Base-by-base conservation (phyloP, 2,888 invertebrate species). In the Deladenus siricidicola region DNA sequence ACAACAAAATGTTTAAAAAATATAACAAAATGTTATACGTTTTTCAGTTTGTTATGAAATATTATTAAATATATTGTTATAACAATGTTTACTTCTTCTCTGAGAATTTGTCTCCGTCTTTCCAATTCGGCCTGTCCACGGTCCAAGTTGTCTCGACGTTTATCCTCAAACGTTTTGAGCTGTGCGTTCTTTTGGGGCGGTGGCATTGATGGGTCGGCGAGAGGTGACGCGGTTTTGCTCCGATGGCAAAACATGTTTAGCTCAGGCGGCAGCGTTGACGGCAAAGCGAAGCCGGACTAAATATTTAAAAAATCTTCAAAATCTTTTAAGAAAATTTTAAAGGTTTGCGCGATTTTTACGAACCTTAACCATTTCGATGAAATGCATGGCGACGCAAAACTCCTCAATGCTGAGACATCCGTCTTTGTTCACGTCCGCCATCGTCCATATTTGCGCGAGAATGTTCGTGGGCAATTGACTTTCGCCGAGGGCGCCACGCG, bases 71-170 rank as follows among this genome's bases (percentile, higher is more conserved):
- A n/a, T n/a, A n/a, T 34, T 34, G 39, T 34, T 34, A 34, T 34
- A 34, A 34, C 39, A 6, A 34, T 34, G 39, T 34, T 34, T 34
- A 34, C 64, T 88, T 85, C 79, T 90, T 93, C 92, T 56, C 89
- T 84, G n/a, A 96, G 82, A 50, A 90, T 85, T 72, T 89, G 88
- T 29, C 96, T 84, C 47, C 96, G 83, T 34, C 91, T 83, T 79
- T 99, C 96, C 60, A 98, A 81, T 81, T 96, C 96, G 0, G 93
- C 94, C 80, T 98, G 94, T 0, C 98, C 98, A 69, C 93, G 88
- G 68, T 93, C 94, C 82, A 90, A 91, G 82, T 99, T 98, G 82
- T 96, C 93, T 78, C 90, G 87, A 2, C 98, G 84, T 76, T 90
- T 89, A 79, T 99, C 98, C 79, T 99, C 96, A 81, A 94, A 78